Evolutionary conservation across 1,140 invertebrate genomes (phyloP).

Genomic region (Drosophila eugracilis): DNA sequence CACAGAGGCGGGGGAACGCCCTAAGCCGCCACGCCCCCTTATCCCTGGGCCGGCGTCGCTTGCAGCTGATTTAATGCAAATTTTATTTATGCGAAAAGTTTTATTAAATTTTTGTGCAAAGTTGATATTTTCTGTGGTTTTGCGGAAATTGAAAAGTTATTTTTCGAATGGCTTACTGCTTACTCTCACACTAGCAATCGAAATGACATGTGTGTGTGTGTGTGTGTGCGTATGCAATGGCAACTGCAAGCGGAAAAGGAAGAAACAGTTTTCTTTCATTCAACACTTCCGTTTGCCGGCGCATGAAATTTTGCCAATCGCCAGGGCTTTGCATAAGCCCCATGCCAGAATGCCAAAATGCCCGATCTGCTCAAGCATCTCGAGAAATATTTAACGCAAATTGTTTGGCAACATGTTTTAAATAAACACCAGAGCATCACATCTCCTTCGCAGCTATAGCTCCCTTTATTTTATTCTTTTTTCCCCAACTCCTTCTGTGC

Average conservation of each 20-base stretch:
- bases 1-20: slow-evolving; percentile 44
- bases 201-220: not conserved
- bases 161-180: slow-evolving; percentile 77
- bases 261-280: slow-evolving; percentile 80
- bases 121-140: slow-evolving; percentile 84
- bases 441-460: not conserved
- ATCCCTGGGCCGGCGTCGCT: slow-evolving; percentile 50
- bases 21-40: slow-evolving; percentile 58
- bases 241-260: slow-evolving; percentile 75
- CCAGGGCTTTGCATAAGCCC: slow-evolving; percentile 32
- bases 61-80: slow-evolving; percentile 83
- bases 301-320: slow-evolving; percentile 71
- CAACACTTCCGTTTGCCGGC: slow-evolving; percentile 64
- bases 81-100: slow-evolving; percentile 84
- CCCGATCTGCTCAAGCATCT: slow-evolving; percentile 32
- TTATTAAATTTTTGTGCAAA: slow-evolving; percentile 84
- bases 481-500: slow-evolving; percentile 7
- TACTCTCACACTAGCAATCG: slow-evolving; percentile 17
- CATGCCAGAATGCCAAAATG: slow-evolving; percentile 33
- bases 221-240: slow-evolving; percentile 18
- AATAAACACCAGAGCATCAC: slow-evolving; percentile 64
- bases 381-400: slow-evolving; percentile 69
- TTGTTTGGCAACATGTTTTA: slow-evolving; percentile 79
- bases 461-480: not conserved
- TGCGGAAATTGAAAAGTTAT: slow-evolving; percentile 84